Conservation (phyloP, 2,113 vertebrate genomes). For the Donacobius atricapilla region DNA sequence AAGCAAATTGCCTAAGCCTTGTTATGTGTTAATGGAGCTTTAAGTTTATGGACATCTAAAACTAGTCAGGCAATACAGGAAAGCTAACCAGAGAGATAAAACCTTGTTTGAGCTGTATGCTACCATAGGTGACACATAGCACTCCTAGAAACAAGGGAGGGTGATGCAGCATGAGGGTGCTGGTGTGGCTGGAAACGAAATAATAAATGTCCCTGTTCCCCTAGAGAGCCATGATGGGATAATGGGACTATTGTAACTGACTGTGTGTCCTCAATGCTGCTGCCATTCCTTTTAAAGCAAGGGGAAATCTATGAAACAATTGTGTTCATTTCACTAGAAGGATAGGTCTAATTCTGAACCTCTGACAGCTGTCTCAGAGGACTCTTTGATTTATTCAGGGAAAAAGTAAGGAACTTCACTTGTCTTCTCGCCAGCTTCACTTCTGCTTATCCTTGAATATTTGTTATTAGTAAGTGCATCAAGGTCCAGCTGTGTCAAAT, state of each 20-base stretch:
- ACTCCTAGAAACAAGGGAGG: constrained; percentile 1
- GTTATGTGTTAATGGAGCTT: background rate
- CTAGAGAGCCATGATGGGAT: background rate
- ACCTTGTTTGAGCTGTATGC: background rate
- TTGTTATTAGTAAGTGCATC: background rate
- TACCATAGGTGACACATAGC: background rate
- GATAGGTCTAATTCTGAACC: background rate
- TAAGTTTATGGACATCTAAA: background rate
- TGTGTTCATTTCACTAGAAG: background rate
- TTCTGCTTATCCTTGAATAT: background rate
- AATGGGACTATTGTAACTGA: background rate
- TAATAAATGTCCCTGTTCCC: background rate
- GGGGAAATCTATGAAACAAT: background rate
- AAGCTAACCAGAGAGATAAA: constrained; percentile 1
- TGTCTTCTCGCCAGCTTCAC: background rate
- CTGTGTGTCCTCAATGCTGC: background rate
- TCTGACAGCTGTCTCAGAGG: background rate
- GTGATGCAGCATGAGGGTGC: background rate
- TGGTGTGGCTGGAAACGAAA: background rate
- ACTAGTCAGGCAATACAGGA: background rate
- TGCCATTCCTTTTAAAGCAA: background rate
- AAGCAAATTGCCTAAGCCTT: background rate
- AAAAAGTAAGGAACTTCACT: background rate
- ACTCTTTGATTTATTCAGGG: background rate
- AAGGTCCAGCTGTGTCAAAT: background rate